Evolutionary conservation across 2,797 vertebrate genomes (phyloP).

Genomic region (Myripristis jacobus): DNA sequence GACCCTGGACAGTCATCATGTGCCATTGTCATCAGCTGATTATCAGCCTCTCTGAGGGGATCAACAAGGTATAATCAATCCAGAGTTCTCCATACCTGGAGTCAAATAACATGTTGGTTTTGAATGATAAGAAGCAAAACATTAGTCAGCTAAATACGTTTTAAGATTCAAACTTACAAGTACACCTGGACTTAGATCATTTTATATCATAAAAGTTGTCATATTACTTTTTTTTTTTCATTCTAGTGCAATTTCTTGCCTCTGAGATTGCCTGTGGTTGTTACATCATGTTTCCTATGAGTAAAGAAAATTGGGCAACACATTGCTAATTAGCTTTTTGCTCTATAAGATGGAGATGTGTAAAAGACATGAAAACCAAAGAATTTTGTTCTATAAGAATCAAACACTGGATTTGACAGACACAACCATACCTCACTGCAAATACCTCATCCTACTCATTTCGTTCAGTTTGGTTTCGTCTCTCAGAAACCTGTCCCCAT

Average conservation of each 20-base stretch:
- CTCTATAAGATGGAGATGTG: not conserved
- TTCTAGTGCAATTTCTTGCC: not conserved
- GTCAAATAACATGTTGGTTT: not conserved
- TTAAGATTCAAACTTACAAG: not conserved
- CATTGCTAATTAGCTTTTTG: not conserved
- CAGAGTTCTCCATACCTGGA: slow-evolving; percentile 5
- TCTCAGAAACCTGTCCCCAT: not conserved
- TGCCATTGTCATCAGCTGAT: slow-evolving; percentile 25
- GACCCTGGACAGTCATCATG: slow-evolving; percentile 47
- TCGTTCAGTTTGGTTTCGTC: not conserved
- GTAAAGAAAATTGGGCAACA: too few species aligned
- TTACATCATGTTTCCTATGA: too few species aligned
- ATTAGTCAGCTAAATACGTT: not conserved
- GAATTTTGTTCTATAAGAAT: not conserved
- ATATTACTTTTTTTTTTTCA: not conserved
- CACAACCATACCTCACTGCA: not conserved
- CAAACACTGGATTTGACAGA: not conserved
- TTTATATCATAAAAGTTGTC: not conserved
- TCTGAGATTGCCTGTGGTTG: not conserved
- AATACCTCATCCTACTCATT: too few species aligned
- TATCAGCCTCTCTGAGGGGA: slow-evolving; percentile 1
- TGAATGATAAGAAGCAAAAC: not conserved
- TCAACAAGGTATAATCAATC: slow-evolving; percentile 4
- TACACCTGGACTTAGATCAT: not conserved
- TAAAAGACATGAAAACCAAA: not conserved